Evolutionary conservation across 1,140 invertebrate species (phyloP).

Genomic region (Vanessa tameamea): DNA sequence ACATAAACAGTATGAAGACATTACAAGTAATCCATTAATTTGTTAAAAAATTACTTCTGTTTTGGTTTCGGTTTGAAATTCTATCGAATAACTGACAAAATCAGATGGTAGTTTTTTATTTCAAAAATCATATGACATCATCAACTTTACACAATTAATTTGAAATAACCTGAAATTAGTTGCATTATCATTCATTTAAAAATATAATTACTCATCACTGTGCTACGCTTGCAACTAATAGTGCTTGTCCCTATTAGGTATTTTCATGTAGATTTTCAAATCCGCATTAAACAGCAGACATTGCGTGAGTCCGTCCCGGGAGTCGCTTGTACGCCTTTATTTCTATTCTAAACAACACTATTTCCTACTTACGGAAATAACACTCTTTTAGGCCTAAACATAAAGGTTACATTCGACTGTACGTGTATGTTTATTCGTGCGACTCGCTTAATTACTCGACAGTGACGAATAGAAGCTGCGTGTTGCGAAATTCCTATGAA

Average conservation of each 20-base stretch:
- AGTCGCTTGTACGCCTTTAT: slow-evolving; percentile 62
- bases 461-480: slow-evolving; percentile 67
- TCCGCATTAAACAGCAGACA: slow-evolving; percentile 47
- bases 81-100: no score
- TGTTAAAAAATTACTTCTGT: no score
- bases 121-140: no score
- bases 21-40: no score
- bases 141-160: no score
- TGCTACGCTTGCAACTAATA: neutral
- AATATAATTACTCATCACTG: neutral
- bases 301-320: slow-evolving; percentile 62
- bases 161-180: no score
- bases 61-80: no score
- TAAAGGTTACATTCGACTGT: slow-evolving; percentile 45
- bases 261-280: slow-evolving; percentile 32
- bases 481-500: slow-evolving; percentile 72
- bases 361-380: slow-evolving; percentile 36
- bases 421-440: slow-evolving; percentile 39
- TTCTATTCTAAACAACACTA: slow-evolving; percentile 36
- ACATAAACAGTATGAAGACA: no score
- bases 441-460: slow-evolving; percentile 67
- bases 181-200: no score
- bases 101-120: no score
- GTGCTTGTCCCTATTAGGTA: neutral
- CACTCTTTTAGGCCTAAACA: slow-evolving; percentile 32